Base-by-base conservation (phyloP, 2,888 invertebrate species). In the Ametastegia equiseti region DNA sequence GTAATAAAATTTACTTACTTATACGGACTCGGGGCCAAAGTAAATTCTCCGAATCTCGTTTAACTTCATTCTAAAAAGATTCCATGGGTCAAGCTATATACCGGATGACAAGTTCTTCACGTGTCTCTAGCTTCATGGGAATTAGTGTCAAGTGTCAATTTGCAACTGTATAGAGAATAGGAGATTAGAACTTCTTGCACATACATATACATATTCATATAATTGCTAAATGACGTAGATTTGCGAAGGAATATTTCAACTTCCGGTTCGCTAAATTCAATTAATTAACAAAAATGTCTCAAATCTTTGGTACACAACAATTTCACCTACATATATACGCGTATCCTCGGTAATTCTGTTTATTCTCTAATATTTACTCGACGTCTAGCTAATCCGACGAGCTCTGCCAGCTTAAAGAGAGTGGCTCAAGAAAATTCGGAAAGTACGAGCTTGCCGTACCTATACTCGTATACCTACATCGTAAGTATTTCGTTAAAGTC, bases 101-200 rank as follows among this genome's bases (percentile, higher is more conserved):
- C 23, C 54, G 54, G 23, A 54, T 23, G 54, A 23, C 19, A 54
- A 54, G 23, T 11, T n/a, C n/a, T n/a, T n/a, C 0, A 54, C 54
- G 54, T 11, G 45, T n/a, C n/a, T n/a, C n/a, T 15, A 54, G 23
- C 2, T 54, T 23, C 2, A 23, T 54, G 11, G 13, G 19, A 69
- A 69, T 69, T 69, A 69, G 69, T 69, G 69, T 69, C 69, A 69
- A 69, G 69, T 42, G 42, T 42, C 39, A 69, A 69, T 69, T 69
- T 23, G 36, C 13, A 2, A 3, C 11, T 13, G 63, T 15, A 63
- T 7, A n/a, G n/a, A n/a, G 2, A 65, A 65, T 1, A 1, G 1
- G 2, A 13, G n/a, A 13, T 15, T 6, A 23, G 0, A n/a, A n/a
- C n/a, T n/a, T n/a, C n/a, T n/a, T n/a, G n/a, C n/a, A n/a, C n/a